A percentile compares a stretch with the other conserved stretches of the same genome.
phyloP scores from a whole-genome alignment of 1,140 invertebrate genomes.

The Copidosoma floridanum region DNA sequence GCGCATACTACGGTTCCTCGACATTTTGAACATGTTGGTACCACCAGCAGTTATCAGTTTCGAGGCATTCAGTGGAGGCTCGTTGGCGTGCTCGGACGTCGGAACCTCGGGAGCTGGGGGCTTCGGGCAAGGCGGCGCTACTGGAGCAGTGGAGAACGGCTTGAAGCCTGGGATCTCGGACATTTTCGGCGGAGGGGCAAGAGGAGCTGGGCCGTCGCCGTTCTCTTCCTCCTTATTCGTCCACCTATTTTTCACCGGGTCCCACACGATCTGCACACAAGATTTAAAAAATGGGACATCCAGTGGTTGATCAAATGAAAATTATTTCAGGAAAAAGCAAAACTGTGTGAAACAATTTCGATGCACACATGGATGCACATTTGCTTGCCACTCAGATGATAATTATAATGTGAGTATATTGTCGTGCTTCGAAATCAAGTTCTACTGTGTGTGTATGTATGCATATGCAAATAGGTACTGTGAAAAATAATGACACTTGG shows the following conservation, averaged over 20 bases:
- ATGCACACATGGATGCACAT: too few relatives aligned
- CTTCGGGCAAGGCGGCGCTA: slow-evolving; percentile 1
- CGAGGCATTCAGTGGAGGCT: slow-evolving; percentile 42
- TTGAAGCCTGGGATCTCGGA: slow-evolving; percentile 55
- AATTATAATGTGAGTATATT: too few relatives aligned
- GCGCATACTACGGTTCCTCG: slow-evolving; percentile 69
- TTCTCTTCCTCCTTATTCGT: slow-evolving; percentile 76
- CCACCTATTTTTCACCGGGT: slow-evolving; percentile 80
- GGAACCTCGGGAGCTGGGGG: neutral
- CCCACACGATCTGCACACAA: slow-evolving; percentile 82
- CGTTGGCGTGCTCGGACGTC: slow-evolving; percentile 17
- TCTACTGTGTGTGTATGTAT: too few relatives aligned
- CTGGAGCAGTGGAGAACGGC: neutral
- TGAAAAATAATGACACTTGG: too few relatives aligned
- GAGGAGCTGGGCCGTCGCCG: slow-evolving; percentile 59
- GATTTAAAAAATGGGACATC: too few relatives aligned
- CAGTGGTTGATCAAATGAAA: too few relatives aligned
- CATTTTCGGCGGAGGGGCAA: slow-evolving; percentile 77
- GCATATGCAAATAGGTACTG: too few relatives aligned
- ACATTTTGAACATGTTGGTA: slow-evolving; percentile 76
- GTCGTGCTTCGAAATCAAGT: too few relatives aligned
- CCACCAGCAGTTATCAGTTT: slow-evolving; percentile 55
- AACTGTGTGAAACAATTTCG: too few relatives aligned
- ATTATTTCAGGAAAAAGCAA: too few relatives aligned
- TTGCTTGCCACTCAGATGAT: too few relatives aligned